These are phyloP conservation scores for Gymnothorax reevesii DNA, from an alignment of 2,797 vertebrate species.

Conservation along the genomic window DNA sequence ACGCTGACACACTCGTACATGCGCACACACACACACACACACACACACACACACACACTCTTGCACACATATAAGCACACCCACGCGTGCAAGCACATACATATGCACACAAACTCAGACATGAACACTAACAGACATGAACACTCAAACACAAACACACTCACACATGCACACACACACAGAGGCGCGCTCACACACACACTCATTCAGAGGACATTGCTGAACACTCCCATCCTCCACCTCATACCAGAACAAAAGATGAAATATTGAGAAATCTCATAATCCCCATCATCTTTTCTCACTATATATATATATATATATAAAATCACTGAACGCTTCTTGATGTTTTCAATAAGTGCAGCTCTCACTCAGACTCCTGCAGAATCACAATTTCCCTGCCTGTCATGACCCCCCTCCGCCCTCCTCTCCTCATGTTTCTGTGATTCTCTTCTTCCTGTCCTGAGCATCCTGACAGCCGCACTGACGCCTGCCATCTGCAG, in stretches of 20 bases:
- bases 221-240: not conserved
- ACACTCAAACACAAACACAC: too few relatives aligned
- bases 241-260: not conserved
- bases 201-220: not conserved
- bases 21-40: not conserved
- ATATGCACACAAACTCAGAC: not conserved
- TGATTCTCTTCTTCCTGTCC: not conserved
- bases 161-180: not conserved
- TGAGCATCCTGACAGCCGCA: not conserved
- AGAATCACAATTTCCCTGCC: not conserved
- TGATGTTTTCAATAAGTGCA: not conserved
- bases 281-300: not conserved
- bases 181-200: not conserved
- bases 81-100: not conserved
- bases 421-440: not conserved
- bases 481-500: not conserved
- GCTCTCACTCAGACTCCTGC: not conserved
- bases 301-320: not conserved
- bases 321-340: not conserved
- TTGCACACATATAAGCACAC: not conserved
- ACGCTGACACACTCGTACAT: too few relatives aligned
- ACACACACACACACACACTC: not conserved
- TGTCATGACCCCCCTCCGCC: not conserved
- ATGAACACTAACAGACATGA: too few relatives aligned
- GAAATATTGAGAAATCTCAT: not conserved